Evolutionary conservation across 2,888 invertebrate genomes (phyloP), one percentile per base, ranked within the genome.

Genomic region (Suillia variegata): DNA sequence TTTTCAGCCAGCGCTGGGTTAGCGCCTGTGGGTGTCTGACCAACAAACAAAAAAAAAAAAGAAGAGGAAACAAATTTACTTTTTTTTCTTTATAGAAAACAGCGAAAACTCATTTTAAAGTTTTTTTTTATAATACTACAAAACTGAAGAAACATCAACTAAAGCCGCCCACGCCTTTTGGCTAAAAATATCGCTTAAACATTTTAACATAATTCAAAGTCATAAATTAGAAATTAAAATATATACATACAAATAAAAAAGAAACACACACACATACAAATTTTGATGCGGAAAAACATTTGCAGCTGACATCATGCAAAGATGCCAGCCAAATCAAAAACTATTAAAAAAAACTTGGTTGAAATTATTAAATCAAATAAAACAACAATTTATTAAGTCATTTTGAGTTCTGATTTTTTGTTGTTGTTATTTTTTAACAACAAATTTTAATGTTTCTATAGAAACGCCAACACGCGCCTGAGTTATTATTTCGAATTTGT

Each of bases 251-350:
- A n/a, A n/a, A n/a, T n/a, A n/a, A n/a, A n/a, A n/a, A n/a, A n/a
- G n/a, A n/a, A n/a, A n/a, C n/a, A n/a, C n/a, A n/a, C n/a, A n/a
- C n/a, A n/a, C n/a, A n/a, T n/a, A n/a, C n/a, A n/a, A n/a, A 12
- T 12, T 31, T 5, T 31, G 31, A 71, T 73, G 71, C 73, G 71
- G 73, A 73, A 71, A 71, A 73, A 54, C 65, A 67, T 71, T 26
- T 67, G 67, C 67, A 73, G 68, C 73, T 71, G 71, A 71, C 71
- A 71, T 71, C 73, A 71, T 66, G 55, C 61, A 58, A 26, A 38
- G 38, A 38, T 38, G 10, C n/a, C 6, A 38, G n/a, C 10, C 10
- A 38, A 38, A 38, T 31, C 12, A 31, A 8, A n/a, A n/a, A n/a
- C n/a, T 8, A 31, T 31, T 12, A 31, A 8, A 31, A 31, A 8